phyloP scores from a whole-genome alignment of 2,888 invertebrate species.

The Taenaris catops region DNA sequence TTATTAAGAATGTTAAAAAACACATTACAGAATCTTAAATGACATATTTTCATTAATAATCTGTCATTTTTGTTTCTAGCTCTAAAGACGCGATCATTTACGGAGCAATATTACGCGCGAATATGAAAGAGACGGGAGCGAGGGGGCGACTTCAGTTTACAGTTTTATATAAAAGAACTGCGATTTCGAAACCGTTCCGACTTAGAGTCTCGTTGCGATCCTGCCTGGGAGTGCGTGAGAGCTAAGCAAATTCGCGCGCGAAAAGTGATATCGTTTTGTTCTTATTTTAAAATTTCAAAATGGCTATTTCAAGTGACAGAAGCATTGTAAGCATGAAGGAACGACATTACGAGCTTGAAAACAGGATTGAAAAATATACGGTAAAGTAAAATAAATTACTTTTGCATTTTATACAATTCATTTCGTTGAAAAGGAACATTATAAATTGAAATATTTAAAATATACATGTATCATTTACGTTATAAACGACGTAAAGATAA shows the following conservation, averaged over 20 bases:
- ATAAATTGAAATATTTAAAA: too few species aligned
- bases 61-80: background rate
- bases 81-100: constrained; percentile 5
- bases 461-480: too few species aligned
- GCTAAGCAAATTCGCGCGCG: constrained; percentile 50
- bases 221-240: constrained; percentile 58
- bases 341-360: constrained; percentile 61
- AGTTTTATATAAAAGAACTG: constrained; percentile 70
- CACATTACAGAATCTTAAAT: too few species aligned
- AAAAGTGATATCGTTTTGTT: constrained; percentile 50
- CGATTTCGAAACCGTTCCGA: constrained; percentile 68
- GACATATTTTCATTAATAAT: too few species aligned
- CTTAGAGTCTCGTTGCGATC: constrained; percentile 69
- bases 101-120: constrained; percentile 21
- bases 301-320: constrained; percentile 69
- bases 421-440: background rate
- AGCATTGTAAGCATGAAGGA: constrained; percentile 64
- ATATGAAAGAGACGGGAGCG: constrained; percentile 59
- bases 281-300: constrained; percentile 37
- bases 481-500: too few species aligned
- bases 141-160: constrained; percentile 50
- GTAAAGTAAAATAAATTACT: constrained; percentile 33
- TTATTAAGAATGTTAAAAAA: too few species aligned
- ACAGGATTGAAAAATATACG: constrained; percentile 70
- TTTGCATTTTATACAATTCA: background rate